A percentile compares a stretch with the other conserved stretches of the same genome.
Conservation (phyloP, 1,140 invertebrate genomes). For the Ylistrum balloti region DNA sequence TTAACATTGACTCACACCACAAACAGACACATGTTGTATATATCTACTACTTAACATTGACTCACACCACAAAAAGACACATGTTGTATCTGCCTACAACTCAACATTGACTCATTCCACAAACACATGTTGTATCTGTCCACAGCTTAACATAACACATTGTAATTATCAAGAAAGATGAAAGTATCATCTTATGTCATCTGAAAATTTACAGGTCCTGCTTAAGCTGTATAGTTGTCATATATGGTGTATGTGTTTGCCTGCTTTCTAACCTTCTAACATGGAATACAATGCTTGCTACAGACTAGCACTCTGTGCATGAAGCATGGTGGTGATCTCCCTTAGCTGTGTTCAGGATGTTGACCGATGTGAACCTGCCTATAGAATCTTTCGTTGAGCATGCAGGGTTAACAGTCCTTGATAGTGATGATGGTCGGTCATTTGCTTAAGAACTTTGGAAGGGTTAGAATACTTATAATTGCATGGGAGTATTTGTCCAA, state of each 20-base stretch:
- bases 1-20: background rate
- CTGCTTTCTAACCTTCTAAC: background rate
- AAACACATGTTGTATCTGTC: no score
- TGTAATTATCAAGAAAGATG: no score
- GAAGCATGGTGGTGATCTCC: background rate
- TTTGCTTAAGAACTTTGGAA: background rate
- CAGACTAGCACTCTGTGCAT: background rate
- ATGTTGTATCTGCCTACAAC: no score
- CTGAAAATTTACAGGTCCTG: background rate
- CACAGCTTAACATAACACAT: no score
- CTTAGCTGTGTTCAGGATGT: background rate
- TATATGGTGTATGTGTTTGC: background rate
- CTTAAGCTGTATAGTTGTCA: background rate
- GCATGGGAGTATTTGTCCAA: constrained; percentile 42
- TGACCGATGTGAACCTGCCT: background rate
- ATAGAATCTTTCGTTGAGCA: background rate
- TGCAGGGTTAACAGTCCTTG: background rate
- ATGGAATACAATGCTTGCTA: background rate
- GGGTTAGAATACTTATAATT: constrained; percentile 7
- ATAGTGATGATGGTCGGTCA: background rate
- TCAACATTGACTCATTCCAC: no score
- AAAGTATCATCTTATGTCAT: no score
- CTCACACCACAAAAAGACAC: no score
- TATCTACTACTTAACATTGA: background rate
- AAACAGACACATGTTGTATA: background rate